These are phyloP conservation scores for Tetramorium alpestre DNA, from an alignment of 1,140 invertebrate species.

Conservation along the genomic window DNA sequence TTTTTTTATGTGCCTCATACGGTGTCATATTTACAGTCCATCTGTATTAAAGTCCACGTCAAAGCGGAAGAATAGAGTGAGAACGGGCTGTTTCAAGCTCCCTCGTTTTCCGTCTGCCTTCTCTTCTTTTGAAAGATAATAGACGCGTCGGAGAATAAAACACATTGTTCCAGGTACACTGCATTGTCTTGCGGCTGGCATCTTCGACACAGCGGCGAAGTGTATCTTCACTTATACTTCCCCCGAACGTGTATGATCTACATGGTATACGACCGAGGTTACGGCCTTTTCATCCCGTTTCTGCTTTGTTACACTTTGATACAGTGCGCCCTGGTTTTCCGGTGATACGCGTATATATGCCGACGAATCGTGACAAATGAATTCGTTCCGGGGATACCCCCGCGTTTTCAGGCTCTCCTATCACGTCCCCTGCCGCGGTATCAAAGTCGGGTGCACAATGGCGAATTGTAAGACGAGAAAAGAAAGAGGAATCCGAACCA, in stretches of 20 bases:
- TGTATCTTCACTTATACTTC: constrained; percentile 40
- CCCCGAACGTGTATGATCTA: not conserved
- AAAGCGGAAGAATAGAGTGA: constrained; percentile 18
- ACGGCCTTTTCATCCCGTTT: not conserved
- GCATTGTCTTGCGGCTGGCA: constrained; percentile 48
- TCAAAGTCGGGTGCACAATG: constrained; percentile 36
- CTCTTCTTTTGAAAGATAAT: constrained; percentile 22
- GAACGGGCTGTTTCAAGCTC: not conserved
- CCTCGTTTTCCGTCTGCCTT: not conserved
- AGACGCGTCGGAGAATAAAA: constrained; percentile 44
- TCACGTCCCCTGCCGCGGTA: not conserved
- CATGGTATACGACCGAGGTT: not conserved
- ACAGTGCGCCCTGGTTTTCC: constrained; percentile 36
- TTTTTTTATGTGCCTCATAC: not conserved
- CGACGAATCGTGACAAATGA: constrained; percentile 46
- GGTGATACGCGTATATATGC: constrained; percentile 14
- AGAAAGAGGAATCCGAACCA: constrained; percentile 2
- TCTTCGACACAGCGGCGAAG: constrained; percentile 31
- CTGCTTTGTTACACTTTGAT: constrained; percentile 45
- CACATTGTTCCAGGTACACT: constrained; percentile 19
- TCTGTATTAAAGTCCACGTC: constrained; percentile 11
- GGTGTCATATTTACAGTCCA: not conserved
- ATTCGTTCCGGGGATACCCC: constrained; percentile 26
- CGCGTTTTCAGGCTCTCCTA: constrained; percentile 35
- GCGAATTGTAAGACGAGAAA: constrained; percentile 20